Conservation (phyloP, 2,888 invertebrate genomes). For the Orchesella flavescens region DNA sequence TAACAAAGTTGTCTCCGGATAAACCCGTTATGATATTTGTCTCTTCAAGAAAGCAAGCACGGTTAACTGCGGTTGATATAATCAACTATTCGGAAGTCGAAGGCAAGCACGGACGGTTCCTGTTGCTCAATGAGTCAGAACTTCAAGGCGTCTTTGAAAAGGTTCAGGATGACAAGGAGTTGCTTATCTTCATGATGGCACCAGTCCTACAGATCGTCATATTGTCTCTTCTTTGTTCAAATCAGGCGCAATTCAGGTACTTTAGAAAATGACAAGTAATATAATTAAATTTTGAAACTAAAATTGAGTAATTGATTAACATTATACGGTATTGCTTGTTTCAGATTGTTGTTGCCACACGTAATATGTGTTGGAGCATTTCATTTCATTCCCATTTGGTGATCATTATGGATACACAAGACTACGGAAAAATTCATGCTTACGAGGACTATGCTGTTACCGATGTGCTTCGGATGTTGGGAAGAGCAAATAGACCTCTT, state of each 20-base stretch:
- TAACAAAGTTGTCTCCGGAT: slow-evolving; percentile 86
- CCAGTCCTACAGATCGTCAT: slow-evolving; percentile 87
- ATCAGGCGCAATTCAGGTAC: slow-evolving; percentile 85
- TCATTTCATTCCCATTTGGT: slow-evolving; percentile 94
- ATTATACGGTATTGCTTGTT: no score
- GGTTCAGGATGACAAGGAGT: slow-evolving; percentile 96
- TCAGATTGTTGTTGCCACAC: slow-evolving; percentile 92
- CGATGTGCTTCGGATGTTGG: slow-evolving; percentile 98
- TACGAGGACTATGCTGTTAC: slow-evolving; percentile 99
- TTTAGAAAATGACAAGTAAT: no score
- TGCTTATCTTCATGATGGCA: slow-evolving; percentile 97
- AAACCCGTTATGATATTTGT: slow-evolving; percentile 93
- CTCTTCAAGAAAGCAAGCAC: slow-evolving; percentile 90
- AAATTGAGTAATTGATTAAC: no score
- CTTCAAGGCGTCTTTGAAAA: slow-evolving; percentile 91
- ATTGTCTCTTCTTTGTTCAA: slow-evolving; percentile 95
- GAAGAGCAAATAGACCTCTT: slow-evolving; percentile 93
- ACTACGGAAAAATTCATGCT: slow-evolving; percentile 82
- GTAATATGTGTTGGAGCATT: slow-evolving; percentile 94
- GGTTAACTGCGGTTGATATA: slow-evolving; percentile 96
- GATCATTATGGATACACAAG: slow-evolving; percentile 96
- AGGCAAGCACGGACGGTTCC: slow-evolving; percentile 88
- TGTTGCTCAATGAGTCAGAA: slow-evolving; percentile 90
- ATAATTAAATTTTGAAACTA: no score
- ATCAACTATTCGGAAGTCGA: slow-evolving; percentile 95